Conservation (phyloP, 1,140 invertebrate species). For the Temnothorax longispinosus region DNA sequence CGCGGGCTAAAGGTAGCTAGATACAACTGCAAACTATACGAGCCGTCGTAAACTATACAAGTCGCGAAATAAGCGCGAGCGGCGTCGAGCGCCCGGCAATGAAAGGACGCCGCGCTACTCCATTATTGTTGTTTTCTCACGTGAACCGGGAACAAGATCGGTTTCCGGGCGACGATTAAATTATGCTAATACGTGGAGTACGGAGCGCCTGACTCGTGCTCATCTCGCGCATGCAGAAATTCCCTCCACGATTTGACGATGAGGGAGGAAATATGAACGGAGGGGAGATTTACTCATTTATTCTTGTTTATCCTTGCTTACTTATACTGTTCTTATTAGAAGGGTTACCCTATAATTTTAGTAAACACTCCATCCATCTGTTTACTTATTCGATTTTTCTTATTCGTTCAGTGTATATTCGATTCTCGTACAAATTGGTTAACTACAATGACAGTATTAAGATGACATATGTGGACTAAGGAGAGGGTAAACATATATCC, state of each 20-base stretch:
- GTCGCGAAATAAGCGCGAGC: slow-evolving; percentile 40
- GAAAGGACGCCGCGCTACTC: background rate
- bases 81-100: background rate
- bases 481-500: background rate
- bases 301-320: background rate
- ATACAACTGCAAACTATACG: slow-evolving; percentile 32
- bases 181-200: background rate
- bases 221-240: background rate
- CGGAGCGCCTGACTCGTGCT: background rate
- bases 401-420: background rate
- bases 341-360: background rate
- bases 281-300: background rate
- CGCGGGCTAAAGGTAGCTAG: background rate
- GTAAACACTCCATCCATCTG: background rate
- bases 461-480: background rate
- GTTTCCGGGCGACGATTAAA: background rate
- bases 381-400: background rate
- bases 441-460: background rate
- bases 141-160: background rate
- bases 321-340: background rate
- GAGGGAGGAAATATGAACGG: too few relatives aligned
- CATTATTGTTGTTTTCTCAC: background rate
- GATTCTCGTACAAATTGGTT: background rate
- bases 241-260: background rate
- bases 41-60: slow-evolving; percentile 31